Base-by-base conservation (phyloP, 2,888 invertebrate genomes). In the Lasioglossum calceatum region DNA sequence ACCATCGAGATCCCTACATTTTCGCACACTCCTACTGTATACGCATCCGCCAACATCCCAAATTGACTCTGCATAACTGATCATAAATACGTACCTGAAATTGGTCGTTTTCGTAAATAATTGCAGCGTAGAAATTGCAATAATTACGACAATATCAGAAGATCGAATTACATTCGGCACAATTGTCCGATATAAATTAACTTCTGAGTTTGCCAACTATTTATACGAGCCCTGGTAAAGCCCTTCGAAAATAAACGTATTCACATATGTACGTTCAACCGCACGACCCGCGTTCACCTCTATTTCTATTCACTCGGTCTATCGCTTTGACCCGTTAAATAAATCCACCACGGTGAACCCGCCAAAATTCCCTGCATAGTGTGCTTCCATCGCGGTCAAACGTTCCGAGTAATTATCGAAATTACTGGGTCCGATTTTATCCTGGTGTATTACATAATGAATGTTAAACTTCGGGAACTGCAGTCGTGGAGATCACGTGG, bases 351-450 rank as follows among this genome's bases (percentile, higher is more conserved):
- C 61, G 23, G 67, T n/a, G 27, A 71, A 58, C 12, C 76, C 19
- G 32, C 23, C 42, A 67, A 73, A 82, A 67, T 54, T 73, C 50
- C 10, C 58, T 64, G n/a, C 50, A 61, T 39, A 36, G 12, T 27
- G 42, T 16, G 10, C 7, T 50, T 81, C 79, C 39, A 67, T 36
- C 47, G 16, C 47, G 23, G n/a, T 74, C 64, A 73, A 79, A 82
- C 50, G 72, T 42, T 0, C 64, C 32, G 64, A 0, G 79, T 39
- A 78, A 82, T 79, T 79, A 79, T 79, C 50, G 64, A 50, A 79
- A 82, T 81, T 77, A 71, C 67, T 7, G 32, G 47, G 23, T 47
- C 8, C n/a, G 36, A 42, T 42, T 39, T 64, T 64, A 64, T 64
- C 61, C 61, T 0, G n/a, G 16, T 64, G 5, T 64, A 27, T 32